Base-by-base conservation (phyloP, 2,888 invertebrate genomes). In the Tetrapedia diversipes region DNA sequence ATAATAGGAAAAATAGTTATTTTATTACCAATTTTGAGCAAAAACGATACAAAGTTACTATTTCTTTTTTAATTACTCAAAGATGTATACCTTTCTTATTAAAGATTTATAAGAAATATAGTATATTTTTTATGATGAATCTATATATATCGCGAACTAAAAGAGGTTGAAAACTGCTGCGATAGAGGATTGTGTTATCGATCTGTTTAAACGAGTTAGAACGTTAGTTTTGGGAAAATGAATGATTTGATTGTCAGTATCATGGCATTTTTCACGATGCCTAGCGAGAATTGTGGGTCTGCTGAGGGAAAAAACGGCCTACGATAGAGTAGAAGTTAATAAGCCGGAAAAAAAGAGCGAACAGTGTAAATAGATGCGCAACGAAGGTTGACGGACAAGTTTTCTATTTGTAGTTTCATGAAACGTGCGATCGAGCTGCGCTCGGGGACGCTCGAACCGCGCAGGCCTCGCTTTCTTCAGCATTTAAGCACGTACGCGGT, bases 401-500 rank as follows among this genome's bases (percentile, higher is more conserved):
- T 24, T 70, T 54, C 29, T 61, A 60, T 61, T 61, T 61, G 32
- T 14, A 73, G 24, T 60, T 37, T 47, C 37, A 56, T 47, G 49
- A 49, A 63, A 61, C n/a, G 39, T 34, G n/a, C 24, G 53, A 47
- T 45, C 41, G 32, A 54, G 54, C 34, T 34, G 27, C 32, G 39
- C n/a, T 22, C 4, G 51, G 29, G 29, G 34, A 4, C 24, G 27
- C 32, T 60, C 45, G 61, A 19, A n/a, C 45, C 8, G 29, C 37
- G 39, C 39, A 47, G 22, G 34, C 49, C 22, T 24, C 45, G 41
- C 37, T 71, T 57, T 53, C 57, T 64, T 66, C 66, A 66, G 37
- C n/a, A 63, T 68, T n/a, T 65, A 54, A 74, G 75, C 68, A 74
- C 75, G 75, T 77, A 67, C 39, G 66, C 47, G 64, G 63, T 74